Percentiles rank a stretch among this genome's conserved stretches.
Evolutionary conservation across 2,797 vertebrate genomes (phyloP).

Genomic region (Astyanax mexicanus): DNA sequence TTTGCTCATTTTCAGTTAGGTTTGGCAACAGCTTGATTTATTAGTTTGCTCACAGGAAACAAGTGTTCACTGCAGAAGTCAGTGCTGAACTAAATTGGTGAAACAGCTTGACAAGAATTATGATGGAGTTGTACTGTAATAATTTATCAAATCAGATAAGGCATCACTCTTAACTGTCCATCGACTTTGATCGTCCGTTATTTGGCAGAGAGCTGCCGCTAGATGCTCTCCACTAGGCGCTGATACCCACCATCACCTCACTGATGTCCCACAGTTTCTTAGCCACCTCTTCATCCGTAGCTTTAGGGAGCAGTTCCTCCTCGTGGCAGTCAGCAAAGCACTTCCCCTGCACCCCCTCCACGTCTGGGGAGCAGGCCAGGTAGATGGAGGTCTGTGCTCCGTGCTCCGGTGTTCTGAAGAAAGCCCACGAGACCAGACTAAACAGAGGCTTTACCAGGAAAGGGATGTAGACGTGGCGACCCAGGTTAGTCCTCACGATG

Average conservation of each 20-base stretch:
- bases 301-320: constrained; percentile 86
- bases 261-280: constrained; percentile 94
- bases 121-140: neutral
- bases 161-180: neutral
- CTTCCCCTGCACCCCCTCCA: constrained; percentile 83
- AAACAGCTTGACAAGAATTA: neutral
- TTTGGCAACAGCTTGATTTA: neutral
- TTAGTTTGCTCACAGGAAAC: neutral
- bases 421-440: constrained; percentile 83
- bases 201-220: neutral
- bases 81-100: neutral
- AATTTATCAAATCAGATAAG: neutral
- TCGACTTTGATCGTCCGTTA: neutral
- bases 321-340: constrained; percentile 90
- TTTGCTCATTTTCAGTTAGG: neutral
- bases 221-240: constrained; percentile 72
- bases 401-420: constrained; percentile 87
- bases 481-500: constrained; percentile 89
- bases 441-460: constrained; percentile 83
- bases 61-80: neutral
- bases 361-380: constrained; percentile 86
- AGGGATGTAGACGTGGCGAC: constrained; percentile 84
- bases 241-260: constrained; percentile 91
- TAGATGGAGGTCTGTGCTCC: constrained; percentile 88
- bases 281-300: constrained; percentile 83